Evolutionary conservation across 2,888 invertebrate species (phyloP).

Genomic region (Xanthia togata): DNA sequence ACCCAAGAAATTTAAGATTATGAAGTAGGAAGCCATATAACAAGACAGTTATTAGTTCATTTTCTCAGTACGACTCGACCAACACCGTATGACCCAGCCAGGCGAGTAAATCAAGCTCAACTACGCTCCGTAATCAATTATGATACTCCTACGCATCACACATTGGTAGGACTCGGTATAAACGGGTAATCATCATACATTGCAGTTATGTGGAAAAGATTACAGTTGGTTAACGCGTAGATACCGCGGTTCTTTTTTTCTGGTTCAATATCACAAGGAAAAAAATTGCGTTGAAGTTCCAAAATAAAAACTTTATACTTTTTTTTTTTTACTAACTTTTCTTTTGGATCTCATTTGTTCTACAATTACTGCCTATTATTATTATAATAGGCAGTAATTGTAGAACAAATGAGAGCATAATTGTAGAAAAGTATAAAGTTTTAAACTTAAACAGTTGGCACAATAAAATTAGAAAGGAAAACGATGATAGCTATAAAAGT

Average conservation of each 20-base stretch:
- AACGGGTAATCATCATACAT: slow-evolving; percentile 14
- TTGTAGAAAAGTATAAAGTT: too few relatives aligned
- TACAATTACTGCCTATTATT: too few relatives aligned
- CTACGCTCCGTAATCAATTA: slow-evolving; percentile 40
- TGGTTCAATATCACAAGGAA: slow-evolving; percentile 6
- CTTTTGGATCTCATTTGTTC: too few relatives aligned
- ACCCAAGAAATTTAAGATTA: slow-evolving; percentile 34
- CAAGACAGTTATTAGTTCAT: slow-evolving; percentile 33
- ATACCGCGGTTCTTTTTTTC: slow-evolving; percentile 3
- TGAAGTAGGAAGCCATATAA: slow-evolving; percentile 47
- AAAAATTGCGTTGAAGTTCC: not conserved
- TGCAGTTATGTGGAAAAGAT: slow-evolving; percentile 24
- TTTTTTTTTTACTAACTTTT: too few relatives aligned
- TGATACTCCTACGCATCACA: slow-evolving; percentile 54
- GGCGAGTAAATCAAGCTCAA: slow-evolving; percentile 41
- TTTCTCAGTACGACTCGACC: slow-evolving; percentile 24
- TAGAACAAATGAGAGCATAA: not conserved
- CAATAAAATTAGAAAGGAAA: too few relatives aligned
- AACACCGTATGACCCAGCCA: slow-evolving; percentile 10
- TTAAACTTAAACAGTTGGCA: too few relatives aligned
- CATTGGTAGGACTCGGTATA: slow-evolving; percentile 12
- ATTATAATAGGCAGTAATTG: not conserved
- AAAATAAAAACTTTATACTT: too few relatives aligned
- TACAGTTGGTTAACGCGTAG: slow-evolving; percentile 20
- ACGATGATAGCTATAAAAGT: too few relatives aligned